Percentiles rank a stretch among this genome's conserved stretches.
These are phyloP conservation scores for Heliothis virescens DNA, from an alignment of 1,140 invertebrate genomes.

Conservation along the genomic window DNA sequence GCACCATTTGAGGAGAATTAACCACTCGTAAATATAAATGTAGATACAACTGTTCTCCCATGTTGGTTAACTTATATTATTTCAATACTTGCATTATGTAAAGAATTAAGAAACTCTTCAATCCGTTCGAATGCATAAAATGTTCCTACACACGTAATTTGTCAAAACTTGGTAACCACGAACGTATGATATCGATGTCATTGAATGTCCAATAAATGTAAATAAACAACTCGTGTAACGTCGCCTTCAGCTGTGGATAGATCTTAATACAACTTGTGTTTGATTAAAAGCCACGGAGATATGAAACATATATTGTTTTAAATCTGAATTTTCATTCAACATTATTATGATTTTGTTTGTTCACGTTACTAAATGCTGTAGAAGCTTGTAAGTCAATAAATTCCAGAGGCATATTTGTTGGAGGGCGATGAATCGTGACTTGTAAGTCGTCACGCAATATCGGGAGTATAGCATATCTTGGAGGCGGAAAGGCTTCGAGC, in stretches of 20 bases:
- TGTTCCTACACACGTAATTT: constrained; percentile 32
- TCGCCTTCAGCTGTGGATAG: background rate
- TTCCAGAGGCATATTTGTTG: constrained; percentile 53
- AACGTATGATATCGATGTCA: constrained; percentile 27
- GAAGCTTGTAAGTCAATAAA: constrained; percentile 53
- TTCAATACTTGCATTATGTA: too few species aligned
- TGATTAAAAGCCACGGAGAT: background rate
- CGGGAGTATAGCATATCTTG: constrained; percentile 70
- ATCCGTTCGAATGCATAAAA: constrained; percentile 8
- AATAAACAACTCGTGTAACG: constrained; percentile 29
- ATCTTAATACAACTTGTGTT: background rate
- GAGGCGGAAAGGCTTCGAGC: constrained; percentile 67
- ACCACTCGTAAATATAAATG: too few species aligned
- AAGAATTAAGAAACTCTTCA: background rate
- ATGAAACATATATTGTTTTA: background rate
- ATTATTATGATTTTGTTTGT: constrained; percentile 21
- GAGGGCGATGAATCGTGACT: constrained; percentile 56
- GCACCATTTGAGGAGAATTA: too few species aligned
- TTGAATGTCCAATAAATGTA: constrained; percentile 36
- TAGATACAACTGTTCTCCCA: too few species aligned
- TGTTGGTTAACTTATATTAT: too few species aligned
- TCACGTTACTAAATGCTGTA: constrained; percentile 49
- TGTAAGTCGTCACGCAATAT: constrained; percentile 74
- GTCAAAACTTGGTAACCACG: constrained; percentile 33
- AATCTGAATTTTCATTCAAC: background rate